Conservation (phyloP, 1,140 invertebrate genomes). For the Heliconius congener region DNA sequence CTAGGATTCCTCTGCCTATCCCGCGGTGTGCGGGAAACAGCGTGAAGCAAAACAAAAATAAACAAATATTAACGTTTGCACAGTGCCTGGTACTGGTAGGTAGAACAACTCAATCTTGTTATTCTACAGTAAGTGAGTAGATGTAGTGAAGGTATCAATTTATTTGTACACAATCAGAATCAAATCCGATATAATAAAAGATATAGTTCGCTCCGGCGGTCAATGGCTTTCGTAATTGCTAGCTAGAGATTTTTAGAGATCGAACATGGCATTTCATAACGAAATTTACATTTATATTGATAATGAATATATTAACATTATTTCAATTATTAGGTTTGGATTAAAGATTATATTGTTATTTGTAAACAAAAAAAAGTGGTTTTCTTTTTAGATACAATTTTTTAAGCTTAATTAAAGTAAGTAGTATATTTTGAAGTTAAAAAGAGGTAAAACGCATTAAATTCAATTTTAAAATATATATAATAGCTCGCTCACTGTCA, state of each 20-base stretch:
- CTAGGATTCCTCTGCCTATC: no score
- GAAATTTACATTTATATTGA: constrained; percentile 13
- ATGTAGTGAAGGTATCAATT: constrained; percentile 35
- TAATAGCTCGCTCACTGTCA: no score
- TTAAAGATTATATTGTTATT: no score
- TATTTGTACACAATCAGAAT: constrained; percentile 37
- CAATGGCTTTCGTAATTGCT: constrained; percentile 45
- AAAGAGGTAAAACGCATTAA: no score
- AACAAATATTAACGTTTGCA: not conserved
- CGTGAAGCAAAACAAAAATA: not conserved
- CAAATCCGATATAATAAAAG: constrained; percentile 37
- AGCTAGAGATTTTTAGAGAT: constrained; percentile 6
- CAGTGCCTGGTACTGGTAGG: constrained; percentile 10
- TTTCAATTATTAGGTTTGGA: not conserved
- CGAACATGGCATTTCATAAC: not conserved
- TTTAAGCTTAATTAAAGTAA: no score
- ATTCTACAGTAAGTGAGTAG: constrained; percentile 18
- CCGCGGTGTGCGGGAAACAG: no score
- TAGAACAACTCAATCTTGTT: constrained; percentile 23
- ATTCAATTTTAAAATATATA: no score
- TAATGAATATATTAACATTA: constrained; percentile 11
- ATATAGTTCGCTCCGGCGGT: constrained; percentile 43
- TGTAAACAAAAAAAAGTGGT: not conserved
- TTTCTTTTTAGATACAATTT: not conserved
- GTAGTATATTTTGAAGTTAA: no score